These are phyloP conservation scores for Xiphydria camelus DNA, from an alignment of 2,888 invertebrate genomes.

Conservation along the genomic window DNA sequence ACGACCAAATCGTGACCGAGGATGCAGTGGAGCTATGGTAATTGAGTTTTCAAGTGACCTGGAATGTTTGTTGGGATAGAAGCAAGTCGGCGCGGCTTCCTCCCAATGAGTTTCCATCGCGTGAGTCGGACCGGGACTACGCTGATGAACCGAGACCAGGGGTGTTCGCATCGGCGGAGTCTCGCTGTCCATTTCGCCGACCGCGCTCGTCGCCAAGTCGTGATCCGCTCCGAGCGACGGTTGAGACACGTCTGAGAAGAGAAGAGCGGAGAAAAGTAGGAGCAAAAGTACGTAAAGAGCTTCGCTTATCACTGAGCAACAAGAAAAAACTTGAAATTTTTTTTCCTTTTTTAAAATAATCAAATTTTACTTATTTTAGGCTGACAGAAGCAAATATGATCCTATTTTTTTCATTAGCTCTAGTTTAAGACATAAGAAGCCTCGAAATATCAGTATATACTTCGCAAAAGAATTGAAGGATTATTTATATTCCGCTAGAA, in stretches of 20 bases:
- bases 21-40: no score
- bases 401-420: no score
- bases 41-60: slow-evolving; percentile 42
- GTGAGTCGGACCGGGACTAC: slow-evolving; percentile 40
- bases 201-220: slow-evolving; percentile 54
- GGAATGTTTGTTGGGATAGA: slow-evolving; percentile 46
- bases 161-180: slow-evolving; percentile 44
- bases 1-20: no score
- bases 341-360: slow-evolving; percentile 1
- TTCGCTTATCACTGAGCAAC: no score
- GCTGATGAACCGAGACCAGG: slow-evolving; percentile 41
- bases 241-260: slow-evolving; percentile 70
- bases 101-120: slow-evolving; percentile 74
- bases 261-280: no score
- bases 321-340: no score
- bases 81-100: slow-evolving; percentile 61
- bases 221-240: slow-evolving; percentile 74
- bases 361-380: neutral
- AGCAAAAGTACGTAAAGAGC: no score
- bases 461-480: no score
- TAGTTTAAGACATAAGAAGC: no score
- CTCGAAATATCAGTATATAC: no score
- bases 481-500: no score
- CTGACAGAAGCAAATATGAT: neutral
- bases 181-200: slow-evolving; percentile 45